phyloP scores from a whole-genome alignment of 1,140 invertebrate species.

The Pseudomyrmex concolor region DNA sequence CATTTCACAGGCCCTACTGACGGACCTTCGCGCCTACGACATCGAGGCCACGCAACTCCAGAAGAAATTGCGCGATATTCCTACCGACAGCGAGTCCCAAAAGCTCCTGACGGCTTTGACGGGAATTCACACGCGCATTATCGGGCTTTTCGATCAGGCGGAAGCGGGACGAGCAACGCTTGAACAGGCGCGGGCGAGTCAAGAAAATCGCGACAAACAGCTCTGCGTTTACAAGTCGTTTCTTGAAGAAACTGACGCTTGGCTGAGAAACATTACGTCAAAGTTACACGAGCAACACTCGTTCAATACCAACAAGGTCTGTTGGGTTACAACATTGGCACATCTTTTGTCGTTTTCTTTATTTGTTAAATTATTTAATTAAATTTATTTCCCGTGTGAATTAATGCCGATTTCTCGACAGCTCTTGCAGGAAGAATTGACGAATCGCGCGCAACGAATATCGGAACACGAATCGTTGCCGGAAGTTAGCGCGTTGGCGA shows the following conservation, averaged over 20 bases:
- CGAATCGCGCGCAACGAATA: slow-evolving; percentile 75
- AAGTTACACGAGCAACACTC: slow-evolving; percentile 70
- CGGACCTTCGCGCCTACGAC: slow-evolving; percentile 86
- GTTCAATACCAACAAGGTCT: slow-evolving; percentile 57
- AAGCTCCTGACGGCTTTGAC: slow-evolving; percentile 83
- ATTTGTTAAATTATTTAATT: not conserved
- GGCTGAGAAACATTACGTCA: slow-evolving; percentile 83
- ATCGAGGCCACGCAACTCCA: slow-evolving; percentile 86
- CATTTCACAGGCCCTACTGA: slow-evolving; percentile 85
- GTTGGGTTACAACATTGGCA: slow-evolving; percentile 14
- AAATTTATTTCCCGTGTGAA: not conserved
- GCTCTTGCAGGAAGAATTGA: slow-evolving; percentile 80
- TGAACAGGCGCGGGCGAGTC: slow-evolving; percentile 85
- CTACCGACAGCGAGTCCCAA: slow-evolving; percentile 85
- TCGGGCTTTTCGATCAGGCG: slow-evolving; percentile 87
- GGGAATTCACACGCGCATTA: slow-evolving; percentile 85
- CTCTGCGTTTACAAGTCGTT: slow-evolving; percentile 87
- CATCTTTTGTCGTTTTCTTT: not conserved
- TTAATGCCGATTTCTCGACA: slow-evolving; percentile 57
- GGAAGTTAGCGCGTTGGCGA: slow-evolving; percentile 80
- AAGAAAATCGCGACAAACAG: slow-evolving; percentile 86
- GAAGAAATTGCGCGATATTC: slow-evolving; percentile 83
- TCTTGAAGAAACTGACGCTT: slow-evolving; percentile 87
- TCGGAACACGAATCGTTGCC: slow-evolving; percentile 79
- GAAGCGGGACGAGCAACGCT: slow-evolving; percentile 86